phyloP scores from a whole-genome alignment of 2,888 invertebrate genomes.

The Orchesella flavescens region DNA sequence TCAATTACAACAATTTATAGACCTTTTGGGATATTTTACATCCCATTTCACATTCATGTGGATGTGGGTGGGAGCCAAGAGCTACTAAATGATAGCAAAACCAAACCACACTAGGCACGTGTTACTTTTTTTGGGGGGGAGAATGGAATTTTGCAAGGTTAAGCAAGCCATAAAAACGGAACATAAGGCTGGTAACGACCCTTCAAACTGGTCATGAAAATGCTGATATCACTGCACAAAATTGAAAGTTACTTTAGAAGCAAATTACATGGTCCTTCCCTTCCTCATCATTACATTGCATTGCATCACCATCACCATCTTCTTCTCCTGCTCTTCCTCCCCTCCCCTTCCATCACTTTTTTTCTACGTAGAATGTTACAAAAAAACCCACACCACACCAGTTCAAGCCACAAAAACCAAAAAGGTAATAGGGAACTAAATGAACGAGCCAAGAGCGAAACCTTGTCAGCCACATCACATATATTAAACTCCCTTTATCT shows the following conservation, averaged over 20 bases:
- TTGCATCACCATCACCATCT: too few relatives aligned
- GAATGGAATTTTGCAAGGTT: conserved; percentile 10
- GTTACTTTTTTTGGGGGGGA: too few relatives aligned
- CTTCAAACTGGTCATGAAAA: not conserved
- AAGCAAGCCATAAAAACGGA: not conserved
- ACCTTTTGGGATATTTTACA: not conserved
- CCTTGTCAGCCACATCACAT: not conserved
- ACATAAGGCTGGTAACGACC: not conserved
- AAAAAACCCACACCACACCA: not conserved
- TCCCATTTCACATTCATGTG: not conserved
- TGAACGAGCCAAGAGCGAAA: not conserved
- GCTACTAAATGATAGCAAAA: not conserved
- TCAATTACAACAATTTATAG: not conserved
- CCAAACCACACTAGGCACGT: too few relatives aligned
- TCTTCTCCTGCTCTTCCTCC: not conserved
- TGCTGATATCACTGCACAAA: not conserved
- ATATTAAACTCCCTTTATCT: too few relatives aligned
- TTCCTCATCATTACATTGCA: too few relatives aligned
- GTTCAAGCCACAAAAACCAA: conserved; percentile 7
- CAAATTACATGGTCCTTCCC: not conserved
- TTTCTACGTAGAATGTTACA: not conserved
- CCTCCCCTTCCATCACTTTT: not conserved
- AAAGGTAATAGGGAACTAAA: not conserved
- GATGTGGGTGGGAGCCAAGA: not conserved
- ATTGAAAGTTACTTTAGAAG: conserved; percentile 1